A percentile compares a stretch with the other conserved stretches of the same genome.
phyloP scores from a whole-genome alignment of 2,888 invertebrate species.

The Acanthosepion esculentum region DNA sequence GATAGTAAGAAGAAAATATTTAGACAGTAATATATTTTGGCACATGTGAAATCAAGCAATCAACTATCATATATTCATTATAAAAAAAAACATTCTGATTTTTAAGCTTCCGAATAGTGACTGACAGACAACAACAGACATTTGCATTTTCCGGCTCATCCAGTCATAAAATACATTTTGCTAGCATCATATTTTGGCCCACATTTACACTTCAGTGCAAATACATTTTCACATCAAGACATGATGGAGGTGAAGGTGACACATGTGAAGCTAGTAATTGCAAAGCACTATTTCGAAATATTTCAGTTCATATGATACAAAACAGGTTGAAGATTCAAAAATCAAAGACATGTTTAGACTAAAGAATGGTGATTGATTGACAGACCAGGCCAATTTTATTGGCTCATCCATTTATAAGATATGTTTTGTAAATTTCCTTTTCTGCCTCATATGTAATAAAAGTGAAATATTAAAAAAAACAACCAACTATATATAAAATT shows the following conservation, averaged over 20 bases:
- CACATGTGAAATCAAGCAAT: too few relatives aligned
- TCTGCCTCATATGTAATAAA: background rate
- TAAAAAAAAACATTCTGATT: too few relatives aligned
- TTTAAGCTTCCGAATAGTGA: too few relatives aligned
- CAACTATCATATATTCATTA: too few relatives aligned
- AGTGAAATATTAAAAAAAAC: background rate
- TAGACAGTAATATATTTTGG: too few relatives aligned
- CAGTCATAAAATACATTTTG: too few relatives aligned
- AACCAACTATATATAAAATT: too few relatives aligned
- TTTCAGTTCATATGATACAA: background rate
- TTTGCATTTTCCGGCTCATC: too few relatives aligned
- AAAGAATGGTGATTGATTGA: conserved; percentile 8
- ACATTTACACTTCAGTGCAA: too few relatives aligned
- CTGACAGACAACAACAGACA: too few relatives aligned
- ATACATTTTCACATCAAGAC: background rate
- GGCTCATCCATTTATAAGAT: conserved; percentile 1
- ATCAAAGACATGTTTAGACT: background rate
- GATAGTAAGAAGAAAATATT: too few relatives aligned
- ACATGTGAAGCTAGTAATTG: background rate
- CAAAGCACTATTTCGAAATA: background rate
- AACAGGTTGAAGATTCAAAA: background rate
- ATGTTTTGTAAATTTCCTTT: background rate
- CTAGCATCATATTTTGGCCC: too few relatives aligned
- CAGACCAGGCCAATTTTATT: background rate
- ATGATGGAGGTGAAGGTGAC: background rate